These are phyloP conservation scores for Pachydiplax longipennis DNA, from an alignment of 2,888 invertebrate species.

Conservation along the genomic window DNA sequence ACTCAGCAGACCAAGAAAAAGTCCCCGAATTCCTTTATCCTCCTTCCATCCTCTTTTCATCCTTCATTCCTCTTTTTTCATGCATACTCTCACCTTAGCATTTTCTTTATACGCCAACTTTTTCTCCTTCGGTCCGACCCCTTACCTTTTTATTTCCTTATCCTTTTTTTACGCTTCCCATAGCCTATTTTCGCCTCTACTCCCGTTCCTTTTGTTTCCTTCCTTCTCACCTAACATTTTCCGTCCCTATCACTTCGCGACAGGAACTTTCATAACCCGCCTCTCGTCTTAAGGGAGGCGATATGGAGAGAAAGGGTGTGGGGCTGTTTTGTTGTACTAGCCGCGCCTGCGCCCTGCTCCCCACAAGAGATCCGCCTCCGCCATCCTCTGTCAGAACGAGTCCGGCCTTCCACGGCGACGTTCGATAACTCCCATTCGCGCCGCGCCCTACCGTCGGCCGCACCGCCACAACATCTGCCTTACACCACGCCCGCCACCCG, in stretches of 20 bases:
- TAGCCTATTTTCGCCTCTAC: neutral
- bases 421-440: neutral
- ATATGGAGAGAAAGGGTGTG: neutral
- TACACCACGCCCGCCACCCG: neutral
- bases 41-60: no score
- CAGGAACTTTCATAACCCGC: neutral
- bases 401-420: neutral
- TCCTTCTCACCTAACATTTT: neutral
- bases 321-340: neutral
- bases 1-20: no score
- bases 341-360: neutral
- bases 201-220: neutral
- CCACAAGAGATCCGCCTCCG: neutral
- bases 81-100: neutral
- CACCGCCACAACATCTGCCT: neutral
- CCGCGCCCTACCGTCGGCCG: neutral
- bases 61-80: neutral
- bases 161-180: neutral
- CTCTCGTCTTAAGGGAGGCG: neutral
- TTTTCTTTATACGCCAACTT: neutral
- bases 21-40: no score
- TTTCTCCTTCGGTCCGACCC: neutral
- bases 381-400: neutral
- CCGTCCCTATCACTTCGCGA: neutral
- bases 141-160: neutral